phyloP scores from a whole-genome alignment of 2,888 invertebrate species.

The Polyommatus iphigenia region DNA sequence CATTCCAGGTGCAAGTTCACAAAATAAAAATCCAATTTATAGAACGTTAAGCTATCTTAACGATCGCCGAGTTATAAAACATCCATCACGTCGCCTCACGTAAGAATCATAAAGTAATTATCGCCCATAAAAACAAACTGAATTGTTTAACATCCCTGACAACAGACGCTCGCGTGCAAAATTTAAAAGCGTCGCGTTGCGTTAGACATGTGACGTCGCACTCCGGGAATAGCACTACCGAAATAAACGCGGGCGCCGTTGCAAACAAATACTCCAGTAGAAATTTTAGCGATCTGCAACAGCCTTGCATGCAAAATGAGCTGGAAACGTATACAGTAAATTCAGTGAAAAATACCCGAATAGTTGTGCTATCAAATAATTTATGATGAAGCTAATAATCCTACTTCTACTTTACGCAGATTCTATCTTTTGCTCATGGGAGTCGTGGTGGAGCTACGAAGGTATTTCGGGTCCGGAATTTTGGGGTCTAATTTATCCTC shows the following conservation, averaged over 20 bases:
- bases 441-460: constrained; percentile 10
- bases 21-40: not conserved
- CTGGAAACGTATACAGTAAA: not conserved
- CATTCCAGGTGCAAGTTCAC: not conserved
- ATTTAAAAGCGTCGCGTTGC: constrained; percentile 9
- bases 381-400: not conserved
- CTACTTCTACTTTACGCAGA: not conserved
- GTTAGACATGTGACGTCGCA: constrained; percentile 5
- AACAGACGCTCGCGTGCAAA: constrained; percentile 21
- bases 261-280: constrained; percentile 17
- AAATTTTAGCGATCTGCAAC: not conserved
- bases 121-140: constrained; percentile 9
- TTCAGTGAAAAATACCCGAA: not conserved
- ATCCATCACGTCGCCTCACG: constrained; percentile 19
- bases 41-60: not conserved
- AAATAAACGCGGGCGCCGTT: constrained; percentile 4
- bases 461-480: not conserved
- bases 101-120: constrained; percentile 9
- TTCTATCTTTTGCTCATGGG: not conserved
- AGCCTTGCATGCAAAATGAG: not conserved
- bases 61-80: not conserved
- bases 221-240: constrained; percentile 8
- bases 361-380: not conserved
- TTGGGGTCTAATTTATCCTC: not conserved
- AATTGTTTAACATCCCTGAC: constrained; percentile 12